These are phyloP conservation scores for Drosophila tropicalis DNA, from an alignment of 1,140 invertebrate species.

Conservation along the genomic window DNA sequence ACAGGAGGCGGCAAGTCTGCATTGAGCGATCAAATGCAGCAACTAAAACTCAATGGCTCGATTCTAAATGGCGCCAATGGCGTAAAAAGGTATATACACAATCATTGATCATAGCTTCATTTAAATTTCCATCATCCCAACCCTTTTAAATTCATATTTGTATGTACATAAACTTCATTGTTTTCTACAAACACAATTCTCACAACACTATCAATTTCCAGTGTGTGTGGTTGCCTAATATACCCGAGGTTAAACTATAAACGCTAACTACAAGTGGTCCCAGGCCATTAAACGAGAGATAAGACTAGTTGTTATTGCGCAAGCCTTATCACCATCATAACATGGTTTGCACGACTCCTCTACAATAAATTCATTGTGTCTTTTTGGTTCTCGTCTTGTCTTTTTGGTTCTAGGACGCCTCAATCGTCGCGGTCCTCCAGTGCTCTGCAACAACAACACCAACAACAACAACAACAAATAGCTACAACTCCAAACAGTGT, in stretches of 20 bases:
- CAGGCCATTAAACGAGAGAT: constrained; percentile 2
- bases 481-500: constrained; percentile 71
- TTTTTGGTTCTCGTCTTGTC: not conserved
- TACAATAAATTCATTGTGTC: not conserved
- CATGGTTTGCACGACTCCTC: not conserved
- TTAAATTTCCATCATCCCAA: no score
- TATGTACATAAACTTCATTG: not conserved
- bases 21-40: constrained; percentile 67
- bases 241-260: not conserved
- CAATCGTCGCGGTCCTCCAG: constrained; percentile 58
- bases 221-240: not conserved
- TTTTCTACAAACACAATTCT: not conserved
- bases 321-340: constrained; percentile 6
- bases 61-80: constrained; percentile 52
- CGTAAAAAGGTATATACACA: constrained; percentile 35
- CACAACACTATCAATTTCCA: no score
- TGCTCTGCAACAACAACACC: constrained; percentile 48
- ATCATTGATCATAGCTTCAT: no score
- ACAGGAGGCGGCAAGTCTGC: constrained; percentile 35
- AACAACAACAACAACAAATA: constrained; percentile 38
- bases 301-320: constrained; percentile 18
- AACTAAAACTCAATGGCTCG: constrained; percentile 53
- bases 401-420: constrained; percentile 45
- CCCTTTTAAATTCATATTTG: no score
- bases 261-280: not conserved